These are phyloP conservation scores for Tachina grossa DNA, from an alignment of 2,888 invertebrate genomes.

Conservation along the genomic window DNA sequence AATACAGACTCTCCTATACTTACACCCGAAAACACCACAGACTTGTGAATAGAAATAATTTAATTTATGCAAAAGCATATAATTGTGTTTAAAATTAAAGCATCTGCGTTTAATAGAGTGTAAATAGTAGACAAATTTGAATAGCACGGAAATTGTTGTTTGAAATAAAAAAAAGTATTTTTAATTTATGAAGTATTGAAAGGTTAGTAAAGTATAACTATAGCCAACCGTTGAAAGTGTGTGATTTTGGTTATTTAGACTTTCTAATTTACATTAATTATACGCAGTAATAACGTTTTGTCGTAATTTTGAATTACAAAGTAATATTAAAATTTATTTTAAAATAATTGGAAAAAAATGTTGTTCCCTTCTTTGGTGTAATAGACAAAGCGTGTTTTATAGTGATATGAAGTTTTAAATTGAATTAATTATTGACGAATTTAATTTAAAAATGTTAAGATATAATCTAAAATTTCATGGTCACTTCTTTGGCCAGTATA, in stretches of 20 bases:
- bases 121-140: constrained; percentile 27
- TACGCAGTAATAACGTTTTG: background rate
- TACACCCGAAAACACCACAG: background rate
- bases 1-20: background rate
- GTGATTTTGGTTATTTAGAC: background rate
- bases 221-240: background rate
- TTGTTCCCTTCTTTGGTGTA: too few relatives aligned
- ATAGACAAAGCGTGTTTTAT: too few relatives aligned
- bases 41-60: background rate
- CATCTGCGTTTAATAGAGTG: constrained; percentile 47
- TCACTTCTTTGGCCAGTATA: too few relatives aligned
- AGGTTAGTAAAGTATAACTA: background rate
- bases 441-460: too few relatives aligned
- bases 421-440: too few relatives aligned
- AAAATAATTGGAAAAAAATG: too few relatives aligned
- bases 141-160: background rate
- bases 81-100: constrained; percentile 26
- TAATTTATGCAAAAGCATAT: constrained; percentile 40
- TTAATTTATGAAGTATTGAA: background rate
- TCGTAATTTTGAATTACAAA: background rate
- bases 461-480: too few relatives aligned
- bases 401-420: too few relatives aligned
- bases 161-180: background rate
- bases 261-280: background rate
- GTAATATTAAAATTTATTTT: too few relatives aligned